Conservation (phyloP, 2,113 vertebrate genomes). For the Puntigrus tetrazona region DNA sequence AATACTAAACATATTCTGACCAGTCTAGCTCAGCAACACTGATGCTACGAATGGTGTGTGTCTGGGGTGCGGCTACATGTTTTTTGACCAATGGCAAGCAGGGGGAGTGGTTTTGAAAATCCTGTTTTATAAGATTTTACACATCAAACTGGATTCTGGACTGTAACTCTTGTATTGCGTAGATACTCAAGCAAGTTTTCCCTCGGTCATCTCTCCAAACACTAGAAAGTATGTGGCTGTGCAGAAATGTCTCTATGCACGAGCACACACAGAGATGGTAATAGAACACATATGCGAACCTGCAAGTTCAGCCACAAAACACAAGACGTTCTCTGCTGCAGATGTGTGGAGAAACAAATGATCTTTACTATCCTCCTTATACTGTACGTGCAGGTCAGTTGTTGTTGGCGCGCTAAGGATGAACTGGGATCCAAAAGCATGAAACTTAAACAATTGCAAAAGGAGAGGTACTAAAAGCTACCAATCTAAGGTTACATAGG, state of each 20-base stretch:
- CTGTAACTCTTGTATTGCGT: neutral
- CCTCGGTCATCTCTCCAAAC: neutral
- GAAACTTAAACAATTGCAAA: neutral
- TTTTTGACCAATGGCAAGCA: neutral
- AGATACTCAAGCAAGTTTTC: neutral
- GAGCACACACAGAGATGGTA: neutral
- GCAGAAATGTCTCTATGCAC: constrained; percentile 6
- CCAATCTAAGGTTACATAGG: neutral
- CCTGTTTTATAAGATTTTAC: neutral
- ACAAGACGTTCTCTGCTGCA: neutral
- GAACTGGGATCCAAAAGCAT: neutral
- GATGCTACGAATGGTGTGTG: neutral
- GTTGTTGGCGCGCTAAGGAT: neutral
- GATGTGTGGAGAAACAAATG: constrained; percentile 1
- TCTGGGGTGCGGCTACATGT: neutral
- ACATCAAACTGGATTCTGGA: neutral
- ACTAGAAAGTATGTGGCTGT: neutral
- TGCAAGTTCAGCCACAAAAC: constrained; percentile 11
- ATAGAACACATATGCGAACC: neutral
- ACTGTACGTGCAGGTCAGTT: neutral
- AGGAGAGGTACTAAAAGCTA: neutral
- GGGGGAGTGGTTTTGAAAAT: neutral
- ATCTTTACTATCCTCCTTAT: neutral
- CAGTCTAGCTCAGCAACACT: neutral
- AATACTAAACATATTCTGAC: neutral